phyloP scores from a whole-genome alignment of 2,888 invertebrate species.

The Lucinisca nassula region DNA sequence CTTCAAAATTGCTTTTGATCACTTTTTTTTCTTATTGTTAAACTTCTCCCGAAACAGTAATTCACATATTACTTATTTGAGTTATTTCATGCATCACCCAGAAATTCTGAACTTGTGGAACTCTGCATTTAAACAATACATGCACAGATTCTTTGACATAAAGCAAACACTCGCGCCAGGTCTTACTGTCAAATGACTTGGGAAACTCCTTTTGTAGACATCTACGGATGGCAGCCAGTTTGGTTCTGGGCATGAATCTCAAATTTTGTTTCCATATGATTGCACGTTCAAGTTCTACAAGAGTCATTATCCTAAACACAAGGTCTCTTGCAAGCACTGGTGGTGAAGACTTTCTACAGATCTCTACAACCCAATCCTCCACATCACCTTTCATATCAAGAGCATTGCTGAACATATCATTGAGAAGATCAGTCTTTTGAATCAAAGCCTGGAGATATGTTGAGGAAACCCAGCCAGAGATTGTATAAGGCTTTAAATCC shows the following conservation, averaged over 20 bases:
- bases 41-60: too few relatives aligned
- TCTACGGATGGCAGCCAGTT: slow-evolving; percentile 43
- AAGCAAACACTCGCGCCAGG: slow-evolving; percentile 44
- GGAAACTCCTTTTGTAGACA: slow-evolving; percentile 47
- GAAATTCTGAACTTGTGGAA: slow-evolving; percentile 58
- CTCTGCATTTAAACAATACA: slow-evolving; percentile 52
- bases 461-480: slow-evolving; percentile 58
- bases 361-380: slow-evolving; percentile 53
- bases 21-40: too few relatives aligned
- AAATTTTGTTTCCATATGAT: slow-evolving; percentile 1
- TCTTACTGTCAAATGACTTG: background rate
- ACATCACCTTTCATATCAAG: slow-evolving; percentile 47
- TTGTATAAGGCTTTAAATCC: slow-evolving; percentile 46
- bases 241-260: slow-evolving; percentile 9
- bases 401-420: slow-evolving; percentile 55
- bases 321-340: slow-evolving; percentile 60
- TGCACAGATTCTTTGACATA: slow-evolving; percentile 52
- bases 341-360: slow-evolving; percentile 47
- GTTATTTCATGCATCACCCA: slow-evolving; percentile 31
- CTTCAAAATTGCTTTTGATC: too few relatives aligned
- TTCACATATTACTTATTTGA: too few relatives aligned
- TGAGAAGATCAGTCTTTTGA: slow-evolving; percentile 51
- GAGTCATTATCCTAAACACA: slow-evolving; percentile 54
- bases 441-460: slow-evolving; percentile 54
- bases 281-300: slow-evolving; percentile 38